These are phyloP conservation scores for Hybos culiciformis DNA, from an alignment of 2,888 invertebrate species.

Conservation along the genomic window DNA sequence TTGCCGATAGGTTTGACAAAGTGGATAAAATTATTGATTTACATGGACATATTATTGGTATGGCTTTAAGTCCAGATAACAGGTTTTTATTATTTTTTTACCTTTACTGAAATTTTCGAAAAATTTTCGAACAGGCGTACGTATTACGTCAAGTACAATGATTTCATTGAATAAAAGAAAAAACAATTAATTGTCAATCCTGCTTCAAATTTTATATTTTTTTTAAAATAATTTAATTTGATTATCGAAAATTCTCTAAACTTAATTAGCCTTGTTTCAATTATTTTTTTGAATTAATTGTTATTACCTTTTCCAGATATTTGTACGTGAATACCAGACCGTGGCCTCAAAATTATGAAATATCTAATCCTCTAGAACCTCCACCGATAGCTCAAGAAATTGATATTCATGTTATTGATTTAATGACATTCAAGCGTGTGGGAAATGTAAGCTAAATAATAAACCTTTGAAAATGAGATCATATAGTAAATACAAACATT, in stretches of 20 bases:
- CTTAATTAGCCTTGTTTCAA: not conserved
- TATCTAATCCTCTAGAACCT: slow-evolving; percentile 61
- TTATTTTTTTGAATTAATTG: not conserved
- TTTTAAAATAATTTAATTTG: not conserved
- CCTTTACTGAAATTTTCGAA: too few relatives aligned
- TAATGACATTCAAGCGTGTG: slow-evolving; percentile 57
- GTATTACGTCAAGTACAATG: too few relatives aligned
- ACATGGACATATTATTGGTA: slow-evolving; percentile 76
- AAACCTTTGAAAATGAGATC: too few relatives aligned
- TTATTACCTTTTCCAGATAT: slow-evolving; percentile 39
- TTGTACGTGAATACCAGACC: slow-evolving; percentile 71
- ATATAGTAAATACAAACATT: too few relatives aligned
- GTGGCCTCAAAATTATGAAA: slow-evolving; percentile 64
- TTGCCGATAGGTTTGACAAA: slow-evolving; percentile 55
- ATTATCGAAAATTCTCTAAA: not conserved
- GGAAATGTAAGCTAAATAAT: too few relatives aligned
- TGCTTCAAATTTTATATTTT: too few relatives aligned
- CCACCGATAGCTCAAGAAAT: slow-evolving; percentile 78
- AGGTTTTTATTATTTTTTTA: too few relatives aligned
- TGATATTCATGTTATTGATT: slow-evolving; percentile 74
- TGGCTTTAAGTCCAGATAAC: slow-evolving; percentile 74
- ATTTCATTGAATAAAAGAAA: too few relatives aligned
- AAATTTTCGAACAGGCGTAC: too few relatives aligned
- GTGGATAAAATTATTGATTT: slow-evolving; percentile 70
- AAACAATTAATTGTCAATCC: too few relatives aligned